A percentile compares a stretch with the other conserved stretches of the same genome.
Evolutionary conservation across 1,140 invertebrate species (phyloP).

Genomic region (Drosophila bipectinata): DNA sequence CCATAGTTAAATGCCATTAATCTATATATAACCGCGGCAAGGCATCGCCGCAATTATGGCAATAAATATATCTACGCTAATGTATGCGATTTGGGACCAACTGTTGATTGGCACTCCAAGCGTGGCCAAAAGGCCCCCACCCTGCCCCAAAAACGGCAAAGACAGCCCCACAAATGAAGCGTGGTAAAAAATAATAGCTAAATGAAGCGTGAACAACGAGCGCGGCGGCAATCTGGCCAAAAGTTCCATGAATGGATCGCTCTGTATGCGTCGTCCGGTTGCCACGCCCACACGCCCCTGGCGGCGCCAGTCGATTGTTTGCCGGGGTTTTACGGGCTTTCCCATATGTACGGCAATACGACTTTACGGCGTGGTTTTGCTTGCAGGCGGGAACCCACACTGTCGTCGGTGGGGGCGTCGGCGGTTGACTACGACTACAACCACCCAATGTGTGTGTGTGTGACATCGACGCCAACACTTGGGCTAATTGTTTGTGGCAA

Average conservation of each 20-base stretch:
- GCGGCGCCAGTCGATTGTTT: constrained; percentile 63
- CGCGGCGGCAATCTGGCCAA: constrained; percentile 46
- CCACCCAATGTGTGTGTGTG: not conserved
- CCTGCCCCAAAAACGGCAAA: constrained; percentile 36
- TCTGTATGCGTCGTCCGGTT: constrained; percentile 33
- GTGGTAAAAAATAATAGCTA: constrained; percentile 49
- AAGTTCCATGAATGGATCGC: constrained; percentile 67
- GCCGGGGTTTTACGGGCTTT: constrained; percentile 53
- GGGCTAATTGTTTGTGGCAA: constrained; percentile 73
- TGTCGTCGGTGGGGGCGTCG: constrained; percentile 8
- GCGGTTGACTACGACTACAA: constrained; percentile 20
- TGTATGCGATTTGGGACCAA: constrained; percentile 59
- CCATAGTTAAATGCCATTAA: constrained; percentile 37
- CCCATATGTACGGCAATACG: constrained; percentile 53
- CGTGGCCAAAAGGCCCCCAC: constrained; percentile 28
- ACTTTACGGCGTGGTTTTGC: not conserved
- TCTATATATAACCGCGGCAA: constrained; percentile 53
- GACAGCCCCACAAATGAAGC: constrained; percentile 50
- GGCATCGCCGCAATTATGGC: constrained; percentile 52
- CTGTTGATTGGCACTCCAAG: constrained; percentile 67
- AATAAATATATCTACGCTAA: constrained; percentile 59
- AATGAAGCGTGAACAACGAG: constrained; percentile 74
- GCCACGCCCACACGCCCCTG: constrained; percentile 38
- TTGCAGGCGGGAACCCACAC: constrained; percentile 6
- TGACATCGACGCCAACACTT: constrained; percentile 53